Evolutionary conservation across 2,797 vertebrate genomes (phyloP), one percentile per base, ranked within the genome.

Genomic region (Antrozous pallidus): DNA sequence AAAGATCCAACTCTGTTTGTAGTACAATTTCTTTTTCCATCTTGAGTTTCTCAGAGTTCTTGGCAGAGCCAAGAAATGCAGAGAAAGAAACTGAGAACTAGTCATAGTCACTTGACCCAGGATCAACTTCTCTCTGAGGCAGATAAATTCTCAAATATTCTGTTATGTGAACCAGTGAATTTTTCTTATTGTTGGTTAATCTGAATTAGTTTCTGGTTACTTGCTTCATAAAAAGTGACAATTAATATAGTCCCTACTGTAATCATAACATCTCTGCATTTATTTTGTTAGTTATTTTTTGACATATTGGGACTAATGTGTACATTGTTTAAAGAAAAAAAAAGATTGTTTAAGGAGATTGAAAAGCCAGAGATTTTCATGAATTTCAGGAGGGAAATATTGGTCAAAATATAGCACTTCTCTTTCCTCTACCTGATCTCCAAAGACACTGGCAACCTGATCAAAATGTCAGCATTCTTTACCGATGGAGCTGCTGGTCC

Each of bases 181-280:
- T 81, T 80, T 81, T 49, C 70, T 92, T 90, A 61, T 28, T 91
- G 45, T 90, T 38, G 90, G n/a, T 89, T 58, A 80, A 70, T 86
- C 36, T 95, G 56, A 83, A 26, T 36, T 78, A 38, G 56, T 74
- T 84, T 92, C 40, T 20, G 75, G 4, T 82, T 73, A 73, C 56
- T 88, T 73, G n/a, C 8, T 92, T 74, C 17, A 49, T 93, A 73
- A 81, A 71, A 83, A 77, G 11, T 75, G 40, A 6, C 42, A 45
- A n/a, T 79, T 74, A 77, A 79, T 93, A 70, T 42, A 58, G 56
- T 94, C 31, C 70, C 2, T 16, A 49, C 17, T 85, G 1, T 78
- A 75, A 81, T 45, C 8, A 75, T 73, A 70, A 28, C 47, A 81
- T 42, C 16, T 82, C 17, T 28, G 16, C 24, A 73, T 90, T 92